Percentiles rank a stretch among this genome's conserved stretches.
These are phyloP conservation scores for Amazona guildingii DNA, from an alignment of 2,113 vertebrate genomes.

Conservation along the genomic window DNA sequence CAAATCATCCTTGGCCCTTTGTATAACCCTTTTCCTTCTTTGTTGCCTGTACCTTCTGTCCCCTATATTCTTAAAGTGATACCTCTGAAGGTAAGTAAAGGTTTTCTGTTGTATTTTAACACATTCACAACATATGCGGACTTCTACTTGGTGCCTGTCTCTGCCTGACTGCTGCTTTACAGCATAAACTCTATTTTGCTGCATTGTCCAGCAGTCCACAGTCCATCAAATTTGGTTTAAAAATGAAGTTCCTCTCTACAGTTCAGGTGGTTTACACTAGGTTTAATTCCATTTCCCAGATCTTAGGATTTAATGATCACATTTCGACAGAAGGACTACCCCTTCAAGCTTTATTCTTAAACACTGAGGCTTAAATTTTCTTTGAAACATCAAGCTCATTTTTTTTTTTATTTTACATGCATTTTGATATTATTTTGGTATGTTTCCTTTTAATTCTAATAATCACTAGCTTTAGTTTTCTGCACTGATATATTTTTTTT, in stretches of 20 bases:
- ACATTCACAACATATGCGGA: neutral
- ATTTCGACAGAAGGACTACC: neutral
- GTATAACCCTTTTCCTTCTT: neutral
- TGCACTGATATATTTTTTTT: conserved; percentile 23
- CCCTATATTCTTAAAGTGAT: neutral
- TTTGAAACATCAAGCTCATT: neutral
- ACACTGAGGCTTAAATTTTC: neutral
- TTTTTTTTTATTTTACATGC: neutral
- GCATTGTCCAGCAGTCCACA: neutral
- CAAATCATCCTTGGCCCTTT: neutral
- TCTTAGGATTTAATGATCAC: neutral
- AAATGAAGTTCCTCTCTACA: neutral
- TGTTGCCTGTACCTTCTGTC: neutral
- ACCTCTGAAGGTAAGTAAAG: neutral
- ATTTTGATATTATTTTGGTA: neutral
- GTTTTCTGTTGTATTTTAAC: neutral
- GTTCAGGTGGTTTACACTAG: neutral
- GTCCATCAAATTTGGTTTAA: neutral
- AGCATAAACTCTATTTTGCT: neutral
- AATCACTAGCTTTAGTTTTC: neutral
- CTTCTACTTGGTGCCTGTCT: neutral
- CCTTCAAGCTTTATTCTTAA: neutral
- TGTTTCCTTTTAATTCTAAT: neutral
- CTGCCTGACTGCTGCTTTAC: neutral
- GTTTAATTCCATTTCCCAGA: neutral